Conservation (phyloP, 2,113 vertebrate species). For the Pterocles burchelli region DNA sequence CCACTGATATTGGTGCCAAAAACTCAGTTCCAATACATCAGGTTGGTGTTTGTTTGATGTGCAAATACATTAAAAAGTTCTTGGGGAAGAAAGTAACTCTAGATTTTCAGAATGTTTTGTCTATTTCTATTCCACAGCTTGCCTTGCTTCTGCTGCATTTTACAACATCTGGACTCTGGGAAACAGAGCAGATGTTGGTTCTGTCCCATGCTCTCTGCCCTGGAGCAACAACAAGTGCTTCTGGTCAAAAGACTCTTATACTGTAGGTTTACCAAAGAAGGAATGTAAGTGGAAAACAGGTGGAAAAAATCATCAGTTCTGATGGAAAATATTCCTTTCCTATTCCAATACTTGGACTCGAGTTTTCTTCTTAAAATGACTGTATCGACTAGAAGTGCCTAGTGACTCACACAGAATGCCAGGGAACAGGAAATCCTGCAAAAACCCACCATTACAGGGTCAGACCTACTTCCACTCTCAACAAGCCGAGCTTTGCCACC, state of each 20-base stretch:
- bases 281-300: not conserved
- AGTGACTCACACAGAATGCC: not conserved
- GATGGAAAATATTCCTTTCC: not conserved
- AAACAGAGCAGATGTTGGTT: fast-evolving
- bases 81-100: not conserved
- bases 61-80: not conserved
- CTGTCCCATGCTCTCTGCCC: not conserved
- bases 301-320: not conserved
- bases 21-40: not conserved
- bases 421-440: not conserved
- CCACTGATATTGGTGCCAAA: not conserved
- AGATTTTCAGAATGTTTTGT: not conserved
- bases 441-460: not conserved
- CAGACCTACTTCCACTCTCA: not conserved
- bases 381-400: not conserved
- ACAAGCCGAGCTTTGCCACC: not conserved
- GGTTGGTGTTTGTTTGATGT: not conserved
- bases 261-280: not conserved
- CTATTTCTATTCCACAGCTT: not conserved
- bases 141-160: not conserved
- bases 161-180: not conserved
- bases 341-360: not conserved
- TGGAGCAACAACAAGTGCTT: not conserved
- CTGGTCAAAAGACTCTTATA: not conserved
- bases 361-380: not conserved